Base-by-base conservation (phyloP, 2,113 vertebrate species). In the Irena cyanogastra region DNA sequence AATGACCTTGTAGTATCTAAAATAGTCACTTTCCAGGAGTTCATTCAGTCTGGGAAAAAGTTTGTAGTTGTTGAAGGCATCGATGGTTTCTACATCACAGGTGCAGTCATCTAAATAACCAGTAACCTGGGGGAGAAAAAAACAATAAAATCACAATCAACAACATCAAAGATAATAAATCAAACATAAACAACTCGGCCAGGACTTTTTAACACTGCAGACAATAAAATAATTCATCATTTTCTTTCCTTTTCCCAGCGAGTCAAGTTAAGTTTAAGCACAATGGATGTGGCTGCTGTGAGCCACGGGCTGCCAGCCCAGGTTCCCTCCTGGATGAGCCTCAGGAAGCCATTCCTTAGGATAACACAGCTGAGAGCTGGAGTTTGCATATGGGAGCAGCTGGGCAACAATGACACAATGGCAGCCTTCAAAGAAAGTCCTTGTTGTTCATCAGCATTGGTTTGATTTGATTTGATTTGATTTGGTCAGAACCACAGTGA, bases 21-120 rank as follows among this genome's bases (percentile, higher is more conserved):
- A 99, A 83, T 99, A 99, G 94, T 99, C 98, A 1, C 98, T 98
- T 95, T 98, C 93, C 44, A 99, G 98, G 13, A 99, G 98, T 49
- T 96, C 89, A 59, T 99, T 98, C 39, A 99, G 97, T 83, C 98
- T 98, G 60, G 99, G 98, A 70, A 99, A 99, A 44, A 99, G 97
- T 64, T 97, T 97, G 78, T 98, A 75, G 95, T 99, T 99, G 98
- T 99, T 99, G 97, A 99, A 99, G 77, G 61, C 78, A 83, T 99
- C 98, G 3, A 99, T 98, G 49, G 99, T 99, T 97, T 99, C 99
- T 31, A 99, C 98, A 63, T 99, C 99, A 94, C 99, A 99, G 30
- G 98, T 95, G 35, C 99, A 99, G 70, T 99, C 99, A 28, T 99
- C 99, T 60, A 99, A 97, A 89, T 98, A 98, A 13, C 99, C 99